These are phyloP conservation scores for Clusia tigrina DNA, from an alignment of 2,888 invertebrate genomes.

Conservation along the genomic window DNA sequence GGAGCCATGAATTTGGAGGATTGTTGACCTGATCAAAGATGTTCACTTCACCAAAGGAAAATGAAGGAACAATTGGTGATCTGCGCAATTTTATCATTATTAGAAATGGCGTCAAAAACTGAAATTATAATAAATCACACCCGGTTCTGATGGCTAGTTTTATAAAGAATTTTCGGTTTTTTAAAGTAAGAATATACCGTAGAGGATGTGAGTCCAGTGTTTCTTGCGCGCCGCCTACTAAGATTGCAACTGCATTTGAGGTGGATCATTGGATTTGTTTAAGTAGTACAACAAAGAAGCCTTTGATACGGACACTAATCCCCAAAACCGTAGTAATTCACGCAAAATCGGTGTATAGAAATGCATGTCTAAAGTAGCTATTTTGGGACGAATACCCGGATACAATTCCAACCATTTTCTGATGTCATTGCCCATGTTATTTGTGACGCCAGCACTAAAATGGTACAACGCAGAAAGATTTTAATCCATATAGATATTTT, in stretches of 20 bases:
- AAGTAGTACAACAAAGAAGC: constrained; percentile 61
- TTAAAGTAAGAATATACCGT: constrained; percentile 75
- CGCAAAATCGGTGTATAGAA: constrained; percentile 77
- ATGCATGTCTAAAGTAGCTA: constrained; percentile 77
- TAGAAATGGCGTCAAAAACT: background rate
- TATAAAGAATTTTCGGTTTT: constrained; percentile 80
- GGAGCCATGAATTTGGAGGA: constrained; percentile 72
- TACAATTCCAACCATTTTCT: constrained; percentile 66
- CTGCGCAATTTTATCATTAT: constrained; percentile 67
- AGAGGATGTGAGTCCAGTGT: constrained; percentile 83
- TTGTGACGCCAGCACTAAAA: constrained; percentile 76
- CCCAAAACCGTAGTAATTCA: constrained; percentile 70
- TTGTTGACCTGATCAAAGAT: constrained; percentile 79
- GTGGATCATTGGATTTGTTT: constrained; percentile 56
- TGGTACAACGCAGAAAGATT: too few relatives aligned
- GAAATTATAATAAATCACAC: constrained; percentile 65
- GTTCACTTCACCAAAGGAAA: constrained; percentile 91
- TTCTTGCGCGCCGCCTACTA: constrained; percentile 91
- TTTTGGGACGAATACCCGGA: constrained; percentile 70
- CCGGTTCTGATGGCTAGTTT: constrained; percentile 77
- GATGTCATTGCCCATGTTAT: constrained; percentile 79
- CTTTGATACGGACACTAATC: constrained; percentile 67
- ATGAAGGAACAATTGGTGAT: constrained; percentile 83
- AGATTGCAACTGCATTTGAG: constrained; percentile 72
- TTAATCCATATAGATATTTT: too few relatives aligned